phyloP scores from a whole-genome alignment of 1,140 invertebrate species.

The Drosophila suzukii region DNA sequence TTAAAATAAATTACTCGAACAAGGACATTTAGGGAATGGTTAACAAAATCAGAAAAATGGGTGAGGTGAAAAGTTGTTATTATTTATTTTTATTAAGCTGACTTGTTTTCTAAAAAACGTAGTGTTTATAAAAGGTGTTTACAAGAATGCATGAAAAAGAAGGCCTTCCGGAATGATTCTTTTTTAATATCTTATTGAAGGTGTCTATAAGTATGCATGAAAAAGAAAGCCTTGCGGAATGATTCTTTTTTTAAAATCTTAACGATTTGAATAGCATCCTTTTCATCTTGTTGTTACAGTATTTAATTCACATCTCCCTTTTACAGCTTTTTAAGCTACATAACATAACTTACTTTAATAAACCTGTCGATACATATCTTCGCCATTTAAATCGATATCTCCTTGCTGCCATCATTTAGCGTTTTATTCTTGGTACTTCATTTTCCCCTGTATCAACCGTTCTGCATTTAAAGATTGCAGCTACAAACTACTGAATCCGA shows the following conservation, averaged over 20 bases:
- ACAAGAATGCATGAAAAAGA: too few species aligned
- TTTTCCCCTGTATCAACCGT: neutral
- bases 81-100: too few species aligned
- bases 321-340: neutral
- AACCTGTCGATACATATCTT: neutral
- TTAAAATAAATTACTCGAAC: conserved; percentile 44
- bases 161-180: neutral
- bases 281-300: too few species aligned
- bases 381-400: neutral
- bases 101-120: too few species aligned
- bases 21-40: conserved; percentile 7
- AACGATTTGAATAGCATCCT: too few species aligned
- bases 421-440: conserved; percentile 5
- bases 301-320: too few species aligned
- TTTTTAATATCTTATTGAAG: too few species aligned
- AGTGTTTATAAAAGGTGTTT: too few species aligned
- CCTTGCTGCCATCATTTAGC: conserved; percentile 8
- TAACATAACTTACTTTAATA: neutral
- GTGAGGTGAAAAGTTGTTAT: neutral
- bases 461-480: conserved; percentile 3
- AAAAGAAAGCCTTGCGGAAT: neutral
- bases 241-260: too few species aligned
- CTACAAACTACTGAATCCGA: conserved; percentile 16
- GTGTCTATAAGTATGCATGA: too few species aligned
- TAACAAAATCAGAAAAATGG: conserved; percentile 14